Evolutionary conservation across 1,140 invertebrate genomes (phyloP), one percentile per base, ranked within the genome.

Genomic region (Bombus balteatus): DNA sequence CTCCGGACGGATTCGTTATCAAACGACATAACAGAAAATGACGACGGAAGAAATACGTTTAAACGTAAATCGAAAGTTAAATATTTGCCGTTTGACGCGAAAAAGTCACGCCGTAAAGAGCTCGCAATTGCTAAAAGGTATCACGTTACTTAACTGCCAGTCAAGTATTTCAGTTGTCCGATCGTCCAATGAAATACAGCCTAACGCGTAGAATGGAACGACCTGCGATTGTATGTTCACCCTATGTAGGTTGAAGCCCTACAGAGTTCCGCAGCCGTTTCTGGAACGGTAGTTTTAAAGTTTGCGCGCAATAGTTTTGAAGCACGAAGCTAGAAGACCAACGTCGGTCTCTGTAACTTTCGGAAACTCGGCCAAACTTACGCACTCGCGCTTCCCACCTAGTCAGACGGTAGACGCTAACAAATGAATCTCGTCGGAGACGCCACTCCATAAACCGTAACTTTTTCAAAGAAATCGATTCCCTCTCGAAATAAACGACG

Each of bases 211-310:
- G 25, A 47, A 68, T 47, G 39, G 18, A 28, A 32, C 79, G 47
- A 83, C 22, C 76, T 8, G 47, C 53, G 34, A 76, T 65, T 71
- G 28, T 53, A 74, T 41, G 43, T 22, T 59, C 43, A 59, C 22
- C 75, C 87, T 86, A 90, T 82, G 71, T 90, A 86, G 87, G 71
- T 90, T 73, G 71, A 81, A 88, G 34, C 72, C 72, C 71, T 90
- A 65, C 76, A 59, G 53, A 88, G 75, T 82, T 83, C 34, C 88
- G 25, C 32, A 65, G 39, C 70, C 80, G 86, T 87, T 88, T 85
- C 85, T 85, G 70, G 89, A 74, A 90, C 78, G n/a, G 47, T 62
- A 70, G 47, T 85, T 81, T 84, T 72, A 81, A 66, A 82, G 70
- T 81, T 89, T 73, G 10, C 75, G 57, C 39, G 70, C 82, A 76